Percentiles rank a stretch among this genome's conserved stretches.
Conservation (phyloP, 2,888 invertebrate species). For the Ischnus inquisitorius region DNA sequence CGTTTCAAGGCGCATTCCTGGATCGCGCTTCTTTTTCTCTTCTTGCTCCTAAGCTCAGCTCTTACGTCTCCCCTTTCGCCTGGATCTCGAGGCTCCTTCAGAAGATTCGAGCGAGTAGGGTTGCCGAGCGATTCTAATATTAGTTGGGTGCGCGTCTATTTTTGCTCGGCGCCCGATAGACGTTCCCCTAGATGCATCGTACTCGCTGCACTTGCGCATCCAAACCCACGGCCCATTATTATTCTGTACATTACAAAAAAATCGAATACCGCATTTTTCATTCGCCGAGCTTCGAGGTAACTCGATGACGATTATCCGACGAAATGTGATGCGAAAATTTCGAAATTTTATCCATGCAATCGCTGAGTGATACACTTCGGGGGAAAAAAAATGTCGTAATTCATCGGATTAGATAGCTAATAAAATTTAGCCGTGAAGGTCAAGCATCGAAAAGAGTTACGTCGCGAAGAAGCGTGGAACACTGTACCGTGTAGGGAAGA, state of each 20-base stretch:
- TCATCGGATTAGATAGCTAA: not conserved
- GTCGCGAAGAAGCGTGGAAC: not conserved
- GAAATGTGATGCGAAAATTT: not conserved
- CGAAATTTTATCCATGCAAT: not conserved
- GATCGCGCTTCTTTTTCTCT: conserved; percentile 11
- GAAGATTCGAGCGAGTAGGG: not conserved
- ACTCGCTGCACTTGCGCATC: not conserved
- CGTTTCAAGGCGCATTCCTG: conserved; percentile 31
- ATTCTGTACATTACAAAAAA: too few relatives aligned
- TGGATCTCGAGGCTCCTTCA: not conserved
- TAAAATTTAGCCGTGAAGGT: not conserved
- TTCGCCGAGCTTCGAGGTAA: not conserved
- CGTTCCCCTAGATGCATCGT: not conserved
- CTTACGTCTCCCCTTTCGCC: not conserved
- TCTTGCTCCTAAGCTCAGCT: not conserved
- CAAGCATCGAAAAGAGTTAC: not conserved
- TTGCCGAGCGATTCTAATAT: conserved; percentile 30
- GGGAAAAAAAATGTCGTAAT: not conserved
- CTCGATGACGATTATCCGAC: not conserved
- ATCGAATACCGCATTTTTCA: too few relatives aligned
- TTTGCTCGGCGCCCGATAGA: conserved; percentile 11
- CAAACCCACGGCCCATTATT: not conserved
- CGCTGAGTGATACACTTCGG: not conserved
- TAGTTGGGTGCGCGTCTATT: conserved; percentile 39
- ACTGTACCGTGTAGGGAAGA: not conserved